Evolutionary conservation across 2,113 vertebrate genomes (phyloP).

Genomic region (Actinemys pallida): DNA sequence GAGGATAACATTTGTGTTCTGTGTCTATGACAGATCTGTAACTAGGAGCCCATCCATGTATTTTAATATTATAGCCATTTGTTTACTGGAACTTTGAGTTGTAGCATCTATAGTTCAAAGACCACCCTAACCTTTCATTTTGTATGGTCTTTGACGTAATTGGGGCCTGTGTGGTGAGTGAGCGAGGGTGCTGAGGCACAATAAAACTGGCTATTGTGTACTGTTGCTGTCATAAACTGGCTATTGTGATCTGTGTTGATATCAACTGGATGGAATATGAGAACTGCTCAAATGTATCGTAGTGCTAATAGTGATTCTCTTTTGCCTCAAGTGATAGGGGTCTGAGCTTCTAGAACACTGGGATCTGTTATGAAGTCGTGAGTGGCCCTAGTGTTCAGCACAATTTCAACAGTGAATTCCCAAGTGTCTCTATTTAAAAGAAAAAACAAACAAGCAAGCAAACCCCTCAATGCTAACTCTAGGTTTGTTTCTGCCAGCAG

Average conservation of each 20-base stretch:
- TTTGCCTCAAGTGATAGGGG: not conserved
- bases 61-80: not conserved
- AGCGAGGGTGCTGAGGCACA: accelerated
- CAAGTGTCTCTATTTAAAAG: not conserved
- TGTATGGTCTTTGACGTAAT: not conserved
- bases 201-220: not conserved
- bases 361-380: not conserved
- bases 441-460: not conserved
- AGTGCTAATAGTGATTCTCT: not conserved
- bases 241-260: accelerated
- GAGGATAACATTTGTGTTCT: not conserved
- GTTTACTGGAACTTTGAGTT: not conserved
- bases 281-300: not conserved
- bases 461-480: not conserved
- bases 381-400: not conserved
- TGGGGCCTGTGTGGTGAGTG: not conserved
- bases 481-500: not conserved
- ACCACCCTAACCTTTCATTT: not conserved
- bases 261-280: not conserved
- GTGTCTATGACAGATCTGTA: not conserved
- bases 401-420: not conserved
- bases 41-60: not conserved
- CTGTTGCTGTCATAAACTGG: not conserved
- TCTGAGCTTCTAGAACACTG: not conserved
- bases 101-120: not conserved